Conservation (phyloP, 2,888 invertebrate species). For the Cantharis flavilabris region DNA sequence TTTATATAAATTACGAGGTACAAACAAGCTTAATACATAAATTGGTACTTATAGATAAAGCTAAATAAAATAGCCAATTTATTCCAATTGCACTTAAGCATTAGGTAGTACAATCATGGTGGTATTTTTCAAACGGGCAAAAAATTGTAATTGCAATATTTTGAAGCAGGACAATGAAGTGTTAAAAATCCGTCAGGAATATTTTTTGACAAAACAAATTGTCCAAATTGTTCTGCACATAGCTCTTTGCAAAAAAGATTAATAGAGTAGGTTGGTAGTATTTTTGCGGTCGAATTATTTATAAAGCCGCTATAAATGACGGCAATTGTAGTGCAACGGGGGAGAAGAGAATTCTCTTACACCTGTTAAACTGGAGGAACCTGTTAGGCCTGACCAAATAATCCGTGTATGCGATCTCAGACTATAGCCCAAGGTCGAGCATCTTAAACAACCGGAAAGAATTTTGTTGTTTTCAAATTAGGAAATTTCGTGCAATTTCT, state of each 20-base stretch:
- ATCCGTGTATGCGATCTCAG: slow-evolving; percentile 36
- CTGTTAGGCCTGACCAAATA: slow-evolving; percentile 44
- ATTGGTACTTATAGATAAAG: background rate
- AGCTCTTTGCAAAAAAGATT: slow-evolving; percentile 27
- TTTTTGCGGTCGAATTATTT: slow-evolving; percentile 33
- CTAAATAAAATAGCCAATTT: background rate
- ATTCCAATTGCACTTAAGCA: background rate
- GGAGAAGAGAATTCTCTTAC: slow-evolving; percentile 40
- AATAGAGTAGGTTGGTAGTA: slow-evolving; percentile 32
- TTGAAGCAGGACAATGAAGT: background rate
- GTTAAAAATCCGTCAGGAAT: background rate
- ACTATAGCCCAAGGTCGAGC: slow-evolving; percentile 37
- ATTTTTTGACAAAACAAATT: slow-evolving; percentile 11
- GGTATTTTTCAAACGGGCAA: background rate
- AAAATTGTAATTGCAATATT: background rate
- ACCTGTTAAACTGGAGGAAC: slow-evolving; percentile 50
- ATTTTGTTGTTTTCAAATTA: slow-evolving; percentile 18
- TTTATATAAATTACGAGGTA: background rate
- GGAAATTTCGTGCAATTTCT: slow-evolving; percentile 14
- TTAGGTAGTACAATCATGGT: background rate
- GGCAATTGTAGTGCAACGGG: slow-evolving; percentile 44
- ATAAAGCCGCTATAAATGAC: slow-evolving; percentile 32
- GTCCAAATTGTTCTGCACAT: slow-evolving; percentile 20
- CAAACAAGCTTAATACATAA: background rate
- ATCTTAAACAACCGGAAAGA: slow-evolving; percentile 13